These are phyloP conservation scores for Chondrilla cf. caribensis DNA, from an alignment of 37 sponge, comb jelly and placozoan genomes.

Conservation along the genomic window DNA sequence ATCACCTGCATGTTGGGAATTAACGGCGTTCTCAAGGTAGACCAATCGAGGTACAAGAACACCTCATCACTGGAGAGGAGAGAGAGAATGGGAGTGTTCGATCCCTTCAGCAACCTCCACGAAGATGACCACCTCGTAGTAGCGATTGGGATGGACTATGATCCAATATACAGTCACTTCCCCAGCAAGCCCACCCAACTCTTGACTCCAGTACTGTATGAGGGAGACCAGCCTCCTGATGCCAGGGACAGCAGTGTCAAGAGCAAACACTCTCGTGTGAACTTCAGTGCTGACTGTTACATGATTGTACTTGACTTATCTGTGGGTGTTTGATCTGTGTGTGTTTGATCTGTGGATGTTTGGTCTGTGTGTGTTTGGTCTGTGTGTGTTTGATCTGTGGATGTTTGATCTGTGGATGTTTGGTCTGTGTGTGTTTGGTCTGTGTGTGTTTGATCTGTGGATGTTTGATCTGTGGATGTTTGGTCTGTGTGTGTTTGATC, in stretches of 20 bases:
- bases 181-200: neutral
- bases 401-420: too few relatives aligned
- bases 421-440: too few relatives aligned
- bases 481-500: too few relatives aligned
- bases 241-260: neutral
- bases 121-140: neutral
- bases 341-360: too few relatives aligned
- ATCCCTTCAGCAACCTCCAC: neutral
- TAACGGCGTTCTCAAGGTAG: neutral
- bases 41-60: neutral
- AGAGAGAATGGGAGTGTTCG: neutral
- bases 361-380: too few relatives aligned
- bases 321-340: too few relatives aligned
- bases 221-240: neutral
- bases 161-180: neutral
- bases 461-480: too few relatives aligned
- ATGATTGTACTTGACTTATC: neutral
- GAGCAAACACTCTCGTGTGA: neutral
- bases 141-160: constrained; percentile 4
- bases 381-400: too few relatives aligned
- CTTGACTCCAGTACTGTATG: neutral
- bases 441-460: too few relatives aligned
- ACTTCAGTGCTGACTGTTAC: neutral
- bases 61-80: neutral
- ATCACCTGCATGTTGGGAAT: neutral